A percentile compares a stretch with the other conserved stretches of the same genome.
These are phyloP conservation scores for Falcaria lacertinaria DNA, from an alignment of 2,888 invertebrate genomes.

Conservation along the genomic window DNA sequence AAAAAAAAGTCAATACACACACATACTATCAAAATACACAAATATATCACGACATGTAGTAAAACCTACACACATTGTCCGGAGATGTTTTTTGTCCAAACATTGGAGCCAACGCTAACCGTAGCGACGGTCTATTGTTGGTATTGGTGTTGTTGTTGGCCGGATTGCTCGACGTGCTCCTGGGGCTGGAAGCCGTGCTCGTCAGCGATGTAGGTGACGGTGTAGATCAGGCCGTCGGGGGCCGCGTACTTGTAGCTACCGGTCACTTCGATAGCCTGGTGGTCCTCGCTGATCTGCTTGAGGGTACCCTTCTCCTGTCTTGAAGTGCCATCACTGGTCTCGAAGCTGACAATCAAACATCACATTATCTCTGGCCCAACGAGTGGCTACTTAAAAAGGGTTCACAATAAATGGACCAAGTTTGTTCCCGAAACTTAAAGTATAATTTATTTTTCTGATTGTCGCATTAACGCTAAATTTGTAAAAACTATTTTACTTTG, in stretches of 20 bases:
- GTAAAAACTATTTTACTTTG: no score
- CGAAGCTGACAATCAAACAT: conserved; percentile 44
- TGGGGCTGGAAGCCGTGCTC: conserved; percentile 80
- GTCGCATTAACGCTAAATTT: no score
- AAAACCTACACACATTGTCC: conserved; percentile 45
- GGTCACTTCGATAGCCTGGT: conserved; percentile 69
- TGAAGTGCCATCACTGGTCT: conserved; percentile 74
- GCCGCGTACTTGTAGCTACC: conserved; percentile 77
- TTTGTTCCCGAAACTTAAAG: no score
- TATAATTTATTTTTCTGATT: no score
- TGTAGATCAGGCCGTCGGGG: conserved; percentile 75
- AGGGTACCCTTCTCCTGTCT: conserved; percentile 75
- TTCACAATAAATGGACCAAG: no score
- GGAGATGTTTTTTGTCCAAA: conserved; percentile 10
- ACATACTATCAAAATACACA: conserved; percentile 7
- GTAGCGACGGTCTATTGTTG: conserved; percentile 1
- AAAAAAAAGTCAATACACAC: conserved; percentile 17
- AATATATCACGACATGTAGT: conserved; percentile 29
- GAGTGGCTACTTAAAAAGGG: no score
- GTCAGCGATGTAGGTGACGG: conserved; percentile 76
- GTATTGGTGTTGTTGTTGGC: conserved; percentile 19
- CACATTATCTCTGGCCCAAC: background rate
- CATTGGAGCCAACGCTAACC: conserved; percentile 1
- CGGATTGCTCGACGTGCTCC: conserved; percentile 55
- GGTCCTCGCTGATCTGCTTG: conserved; percentile 72